Base-by-base conservation (phyloP, 2,888 invertebrate genomes). In the Eupithecia subumbrata region DNA sequence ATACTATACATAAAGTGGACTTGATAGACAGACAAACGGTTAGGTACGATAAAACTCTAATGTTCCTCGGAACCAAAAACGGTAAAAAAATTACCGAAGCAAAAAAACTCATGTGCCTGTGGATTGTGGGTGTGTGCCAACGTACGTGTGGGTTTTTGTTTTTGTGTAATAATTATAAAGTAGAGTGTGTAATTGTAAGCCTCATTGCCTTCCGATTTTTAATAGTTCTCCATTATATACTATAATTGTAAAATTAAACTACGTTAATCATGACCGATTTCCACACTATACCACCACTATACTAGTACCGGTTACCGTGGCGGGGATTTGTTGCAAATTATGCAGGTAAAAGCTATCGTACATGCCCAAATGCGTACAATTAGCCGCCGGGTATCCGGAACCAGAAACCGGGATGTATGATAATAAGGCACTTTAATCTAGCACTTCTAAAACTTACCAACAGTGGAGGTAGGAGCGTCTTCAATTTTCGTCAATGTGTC, bases 401-500 rank as follows among this genome's bases (percentile, higher is more conserved):
- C 30, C 30, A 3, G 30, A 34, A 34, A 34, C 34, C 34, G 34
- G 34, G 34, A 30, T 3, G 30, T 30, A 30, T 30, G 30, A 30
- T 2, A 30, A 30, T 2, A 30, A 30, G 30, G 30, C 30, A 3
- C 11, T 4, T n/a, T 30, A n/a, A 9, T 37, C 14, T 69, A 52
- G 16, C 56, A 68, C 3, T 60, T 25, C 43, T 67, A 18, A 37
- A 30, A 43, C 73, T 69, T 73, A 73, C 73, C 73, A 16, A 40
- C 68, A 43, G 37, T 40, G 22, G 40, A 14, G n/a, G 43, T 1
- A n/a, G 68, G 2, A 22, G 56, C 71, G 43, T 48, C 60, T 67
- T 77, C 75, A n/a, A 77, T 77, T 52, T 73, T 77, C 22, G 77
- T 77, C 25, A 77, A 70, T 0, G 73, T 77, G 40, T 77, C 77